Conservation (phyloP, 2,797 vertebrate genomes). For the Lateolabrax maculatus region DNA sequence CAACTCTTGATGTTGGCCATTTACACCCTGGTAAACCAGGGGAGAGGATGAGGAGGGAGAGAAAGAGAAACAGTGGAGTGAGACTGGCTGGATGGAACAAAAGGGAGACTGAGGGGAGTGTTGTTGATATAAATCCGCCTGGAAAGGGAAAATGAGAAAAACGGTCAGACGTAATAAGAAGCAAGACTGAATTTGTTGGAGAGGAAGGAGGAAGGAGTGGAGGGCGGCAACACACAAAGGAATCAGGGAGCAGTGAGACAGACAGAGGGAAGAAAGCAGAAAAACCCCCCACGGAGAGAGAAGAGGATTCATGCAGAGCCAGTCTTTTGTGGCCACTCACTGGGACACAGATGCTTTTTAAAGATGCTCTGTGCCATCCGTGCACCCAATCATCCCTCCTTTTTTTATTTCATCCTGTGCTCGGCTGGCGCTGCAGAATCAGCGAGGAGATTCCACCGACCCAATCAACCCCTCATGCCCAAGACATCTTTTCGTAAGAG, state of each 20-base stretch:
- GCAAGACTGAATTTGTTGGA: conserved; percentile 41
- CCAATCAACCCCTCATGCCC: conserved; percentile 62
- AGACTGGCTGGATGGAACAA: conserved; percentile 48
- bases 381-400: conserved; percentile 61
- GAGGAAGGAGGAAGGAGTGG: conserved; percentile 2
- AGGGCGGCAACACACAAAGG: conserved; percentile 28
- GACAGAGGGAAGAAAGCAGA: conserved; percentile 58
- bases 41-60: conserved; percentile 38
- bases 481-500: conserved; percentile 59
- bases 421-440: conserved; percentile 65
- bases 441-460: conserved; percentile 58
- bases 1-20: conserved; percentile 67
- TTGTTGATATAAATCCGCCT: conserved; percentile 62
- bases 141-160: conserved; percentile 64
- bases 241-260: conserved; percentile 44
- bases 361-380: conserved; percentile 68
- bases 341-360: conserved; percentile 75
- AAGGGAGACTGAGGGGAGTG: conserved; percentile 34
- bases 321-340: conserved; percentile 71
- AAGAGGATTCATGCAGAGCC: conserved; percentile 60
- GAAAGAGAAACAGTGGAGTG: conserved; percentile 27
- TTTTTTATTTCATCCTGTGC: conserved; percentile 70
- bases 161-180: conserved; percentile 48
- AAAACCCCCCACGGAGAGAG: conserved; percentile 57
- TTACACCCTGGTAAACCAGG: conserved; percentile 63